Evolutionary conservation across 2,797 vertebrate species (phyloP), one percentile per base, ranked within the genome.

Genomic region (Argentina silus): DNA sequence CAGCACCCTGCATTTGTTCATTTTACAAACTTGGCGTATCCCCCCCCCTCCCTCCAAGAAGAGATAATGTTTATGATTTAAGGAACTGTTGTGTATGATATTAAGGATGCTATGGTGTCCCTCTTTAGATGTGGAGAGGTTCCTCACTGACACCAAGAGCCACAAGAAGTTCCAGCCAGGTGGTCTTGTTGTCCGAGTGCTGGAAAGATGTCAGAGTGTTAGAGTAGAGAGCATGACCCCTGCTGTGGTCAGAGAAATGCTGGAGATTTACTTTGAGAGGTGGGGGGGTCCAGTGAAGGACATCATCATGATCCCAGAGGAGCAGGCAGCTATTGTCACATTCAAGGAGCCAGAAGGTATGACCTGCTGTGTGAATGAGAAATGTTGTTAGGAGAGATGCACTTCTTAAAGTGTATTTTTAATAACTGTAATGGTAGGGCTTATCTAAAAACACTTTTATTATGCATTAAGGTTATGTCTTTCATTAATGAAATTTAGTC

Each of bases 241-340:
- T 0, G 76, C 71, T 7, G 83, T 77, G 3, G 1, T 81, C 11
- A 70, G 76, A 69, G 87, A 91, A 45, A 82, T 93, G 8, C 75
- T 98, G 75, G 79, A 81, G 0, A 0, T 95, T 56, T 96, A 93
- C 80, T 96, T 97, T 88, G 95, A 96, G 83, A 96, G 82, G 69
- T 95, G 93, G 81, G 85, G 78, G 0, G 44, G 56, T 0, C 87
- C 82, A 0, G 72, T 92, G 0, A 60, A 74, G 12, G 15, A 23
- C 0, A 63, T 94, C 50, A 8, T 65, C 14, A 90, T 88, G 83
- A 81, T 94, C 70, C 89, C 90, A 0, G 82, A 91, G 1, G 95
- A 96, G 59, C 86, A 91, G 51, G 93, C 95, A 9, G 96, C 95
- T 19, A 70, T 96, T 9, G 27, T 95, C 82, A 91, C 92, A 0